Conservation (phyloP, 2,888 invertebrate genomes). For the Noctua pronuba region DNA sequence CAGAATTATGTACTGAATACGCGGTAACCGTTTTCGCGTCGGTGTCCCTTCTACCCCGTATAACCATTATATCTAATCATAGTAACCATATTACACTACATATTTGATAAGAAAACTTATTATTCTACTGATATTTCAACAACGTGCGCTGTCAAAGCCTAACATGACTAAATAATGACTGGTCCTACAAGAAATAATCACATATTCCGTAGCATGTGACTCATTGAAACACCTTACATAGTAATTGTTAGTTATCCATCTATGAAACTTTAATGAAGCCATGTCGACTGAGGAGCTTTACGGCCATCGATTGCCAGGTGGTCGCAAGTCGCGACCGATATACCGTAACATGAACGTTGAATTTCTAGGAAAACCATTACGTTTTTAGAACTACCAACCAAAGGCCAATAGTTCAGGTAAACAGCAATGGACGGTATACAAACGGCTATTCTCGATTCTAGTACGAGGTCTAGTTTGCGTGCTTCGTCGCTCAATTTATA, state of each 20-base stretch:
- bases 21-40: too few species aligned
- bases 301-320: slow-evolving; percentile 45
- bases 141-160: slow-evolving; percentile 11
- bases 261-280: slow-evolving; percentile 47
- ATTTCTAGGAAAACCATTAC: slow-evolving; percentile 25
- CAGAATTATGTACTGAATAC: too few species aligned
- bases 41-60: too few species aligned
- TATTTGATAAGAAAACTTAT: slow-evolving; percentile 14
- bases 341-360: slow-evolving; percentile 4
- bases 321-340: not conserved
- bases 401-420: slow-evolving; percentile 28
- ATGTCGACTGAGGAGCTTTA: slow-evolving; percentile 4
- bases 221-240: slow-evolving; percentile 11
- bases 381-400: not conserved
- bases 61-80: not conserved
- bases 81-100: not conserved
- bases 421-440: slow-evolving; percentile 25
- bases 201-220: not conserved
- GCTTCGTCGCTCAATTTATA: slow-evolving; percentile 57
- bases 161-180: slow-evolving; percentile 15
- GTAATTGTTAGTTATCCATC: slow-evolving; percentile 18
- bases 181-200: slow-evolving; percentile 10
- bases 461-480: slow-evolving; percentile 34
- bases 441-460: slow-evolving; percentile 12
- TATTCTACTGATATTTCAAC: slow-evolving; percentile 6